A percentile compares a stretch with the other conserved stretches of the same genome.
These are phyloP conservation scores for Uropetala carovei DNA, from an alignment of 2,888 invertebrate species.

Conservation along the genomic window DNA sequence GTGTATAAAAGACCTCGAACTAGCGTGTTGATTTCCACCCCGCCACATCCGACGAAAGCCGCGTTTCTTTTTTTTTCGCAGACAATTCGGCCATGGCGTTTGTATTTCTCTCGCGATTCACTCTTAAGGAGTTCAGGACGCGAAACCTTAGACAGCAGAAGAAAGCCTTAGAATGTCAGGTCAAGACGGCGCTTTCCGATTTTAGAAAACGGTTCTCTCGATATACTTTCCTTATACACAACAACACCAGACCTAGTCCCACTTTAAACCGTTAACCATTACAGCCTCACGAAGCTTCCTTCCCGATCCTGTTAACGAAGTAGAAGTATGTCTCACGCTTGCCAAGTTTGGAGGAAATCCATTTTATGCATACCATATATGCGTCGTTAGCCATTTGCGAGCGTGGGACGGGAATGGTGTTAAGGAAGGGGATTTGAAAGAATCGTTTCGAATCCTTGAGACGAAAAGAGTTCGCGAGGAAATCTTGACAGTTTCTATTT, in stretches of 20 bases:
- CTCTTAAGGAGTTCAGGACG: too few species aligned
- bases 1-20: not conserved
- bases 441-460: not conserved
- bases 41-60: too few species aligned
- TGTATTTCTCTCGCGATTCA: too few species aligned
- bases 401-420: not conserved
- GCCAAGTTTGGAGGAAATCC: conserved; percentile 54
- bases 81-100: too few species aligned
- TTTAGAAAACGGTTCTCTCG: conserved; percentile 16
- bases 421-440: not conserved
- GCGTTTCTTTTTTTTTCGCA: too few species aligned
- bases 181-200: not conserved
- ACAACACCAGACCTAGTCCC: conserved; percentile 5
- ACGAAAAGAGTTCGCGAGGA: not conserved
- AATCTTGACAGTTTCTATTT: too few species aligned
- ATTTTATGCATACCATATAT: conserved; percentile 5
- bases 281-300: conserved; percentile 21
- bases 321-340: not conserved
- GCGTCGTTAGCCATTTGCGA: not conserved
- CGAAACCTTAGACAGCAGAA: too few species aligned
- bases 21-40: not conserved
- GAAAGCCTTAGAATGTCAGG: too few species aligned
- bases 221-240: conserved; percentile 10
- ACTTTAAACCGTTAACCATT: conserved; percentile 22
- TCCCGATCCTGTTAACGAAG: conserved; percentile 20